Base-by-base conservation (phyloP, 1,140 invertebrate species). In the Probaryconus sp. region DNA sequence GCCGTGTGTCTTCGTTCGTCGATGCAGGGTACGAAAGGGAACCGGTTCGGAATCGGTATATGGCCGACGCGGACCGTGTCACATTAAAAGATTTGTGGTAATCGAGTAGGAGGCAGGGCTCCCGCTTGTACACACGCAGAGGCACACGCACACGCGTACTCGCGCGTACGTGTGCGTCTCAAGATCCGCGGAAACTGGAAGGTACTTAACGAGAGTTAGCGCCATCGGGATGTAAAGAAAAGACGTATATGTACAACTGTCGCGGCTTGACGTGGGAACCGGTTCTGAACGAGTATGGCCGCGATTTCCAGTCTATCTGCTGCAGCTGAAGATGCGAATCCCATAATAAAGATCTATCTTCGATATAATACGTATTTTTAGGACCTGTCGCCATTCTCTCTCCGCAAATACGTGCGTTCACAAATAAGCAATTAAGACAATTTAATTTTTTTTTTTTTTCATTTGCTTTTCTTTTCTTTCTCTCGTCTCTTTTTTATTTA, bases 21-120 rank as follows among this genome's bases (percentile, higher is more conserved):
- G 78, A 79, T 75, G 71, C 48, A 42, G 33, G 38, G 35, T 42
- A 26, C 61, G 35, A 30, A 61, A 5, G 43, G 70, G 70, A 84
- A 82, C 82, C 82, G 81, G 82, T 84, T 82, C 76, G 47, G 79
- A 77, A 78, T 78, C 79, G 82, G 79, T 84, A 72, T 79, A 78
- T 73, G 65, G 69, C 69, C 61, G 72, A 78, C 67, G 67, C 48
- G 65, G 60, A 58, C 65, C 69, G 68, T 76, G 65, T 65, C 69
- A 61, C 69, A 64, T 77, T 77, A 78, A 78, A 76, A 78, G 72
- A 76, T 72, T 76, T 69, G 76, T 78, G 79, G 78, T 81, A 80
- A 83, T 81, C 78, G 77, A 75, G 69, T 77, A 78, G 72, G 79
- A 79, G 74, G 79, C 71, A 42, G 76, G 64, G 60, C 64, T 69